phyloP scores from a whole-genome alignment of 2,888 invertebrate species.

The Sarcophaga variegata region DNA sequence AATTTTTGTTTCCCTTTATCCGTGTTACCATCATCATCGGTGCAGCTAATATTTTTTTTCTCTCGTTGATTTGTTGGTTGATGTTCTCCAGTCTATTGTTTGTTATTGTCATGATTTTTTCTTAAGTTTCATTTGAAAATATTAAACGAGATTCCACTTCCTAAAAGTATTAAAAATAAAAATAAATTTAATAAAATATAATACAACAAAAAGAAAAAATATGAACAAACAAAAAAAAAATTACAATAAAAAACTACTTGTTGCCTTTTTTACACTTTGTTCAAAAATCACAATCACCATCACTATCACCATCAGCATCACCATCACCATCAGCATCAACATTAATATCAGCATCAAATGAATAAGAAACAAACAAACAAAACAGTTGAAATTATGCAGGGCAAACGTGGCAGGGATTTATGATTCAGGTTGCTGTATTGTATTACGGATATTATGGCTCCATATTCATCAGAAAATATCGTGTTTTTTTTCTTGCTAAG shows the following conservation, averaged over 20 bases:
- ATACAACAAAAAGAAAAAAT: too few relatives aligned
- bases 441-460: constrained; percentile 36
- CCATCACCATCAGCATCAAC: not conserved
- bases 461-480: not conserved
- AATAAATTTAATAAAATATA: not conserved
- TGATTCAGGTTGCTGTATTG: constrained; percentile 75
- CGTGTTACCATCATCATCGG: constrained; percentile 71
- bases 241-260: constrained; percentile 73
- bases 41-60: not conserved
- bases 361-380: constrained; percentile 1
- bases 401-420: constrained; percentile 72
- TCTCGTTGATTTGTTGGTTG: not conserved
- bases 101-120: constrained; percentile 69
- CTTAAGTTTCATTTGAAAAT: constrained; percentile 51
- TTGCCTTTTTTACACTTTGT: constrained; percentile 72
- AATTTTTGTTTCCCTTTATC: constrained; percentile 70
- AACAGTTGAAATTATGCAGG: constrained; percentile 50
- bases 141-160: constrained; percentile 72
- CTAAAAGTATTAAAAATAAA: constrained; percentile 75
- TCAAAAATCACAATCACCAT: constrained; percentile 52
- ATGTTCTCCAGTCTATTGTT: constrained; percentile 63
- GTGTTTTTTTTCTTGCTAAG: constrained; percentile 6
- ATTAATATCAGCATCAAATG: not conserved
- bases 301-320: constrained; percentile 23
- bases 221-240: constrained; percentile 23